Evolutionary conservation across 1,140 invertebrate genomes (phyloP).

Genomic region (Eurosta solidaginis): DNA sequence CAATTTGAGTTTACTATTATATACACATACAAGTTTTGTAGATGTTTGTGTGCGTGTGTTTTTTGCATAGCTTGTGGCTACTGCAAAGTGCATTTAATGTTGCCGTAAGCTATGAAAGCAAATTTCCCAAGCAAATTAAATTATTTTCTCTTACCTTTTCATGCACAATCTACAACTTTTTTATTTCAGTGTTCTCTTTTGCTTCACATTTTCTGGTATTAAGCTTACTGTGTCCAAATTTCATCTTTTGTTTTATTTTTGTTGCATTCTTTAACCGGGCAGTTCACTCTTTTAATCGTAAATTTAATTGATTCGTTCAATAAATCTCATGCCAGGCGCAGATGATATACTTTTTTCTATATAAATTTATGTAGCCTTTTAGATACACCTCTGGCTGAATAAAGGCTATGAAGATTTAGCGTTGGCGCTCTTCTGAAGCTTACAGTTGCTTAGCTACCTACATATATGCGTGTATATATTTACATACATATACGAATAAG

Average conservation of each 20-base stretch:
- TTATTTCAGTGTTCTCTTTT: neutral
- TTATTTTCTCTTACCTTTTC: neutral
- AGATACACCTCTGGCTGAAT: too few relatives aligned
- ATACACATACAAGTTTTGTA: neutral
- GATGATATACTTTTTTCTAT: too few relatives aligned
- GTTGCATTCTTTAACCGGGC: neutral
- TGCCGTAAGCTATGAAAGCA: neutral
- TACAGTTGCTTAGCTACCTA: too few relatives aligned
- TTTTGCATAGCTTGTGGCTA: neutral
- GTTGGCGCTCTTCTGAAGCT: neutral
- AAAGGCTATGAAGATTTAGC: neutral
- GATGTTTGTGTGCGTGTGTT: neutral
- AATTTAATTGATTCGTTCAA: conserved; percentile 26
- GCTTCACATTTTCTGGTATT: too few relatives aligned
- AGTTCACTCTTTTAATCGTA: neutral
- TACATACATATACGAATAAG: too few relatives aligned
- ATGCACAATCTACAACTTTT: neutral
- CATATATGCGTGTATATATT: too few relatives aligned
- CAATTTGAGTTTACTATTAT: neutral
- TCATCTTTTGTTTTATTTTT: neutral
- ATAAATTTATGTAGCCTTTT: neutral
- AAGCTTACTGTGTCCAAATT: neutral
- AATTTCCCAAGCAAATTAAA: conserved; percentile 13
- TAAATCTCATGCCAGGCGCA: neutral
- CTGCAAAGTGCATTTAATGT: neutral